A percentile compares a stretch with the other conserved stretches of the same genome.
These are phyloP conservation scores for Caenorhabditis inopinata DNA, from an alignment of 1,140 invertebrate genomes.

Conservation along the genomic window DNA sequence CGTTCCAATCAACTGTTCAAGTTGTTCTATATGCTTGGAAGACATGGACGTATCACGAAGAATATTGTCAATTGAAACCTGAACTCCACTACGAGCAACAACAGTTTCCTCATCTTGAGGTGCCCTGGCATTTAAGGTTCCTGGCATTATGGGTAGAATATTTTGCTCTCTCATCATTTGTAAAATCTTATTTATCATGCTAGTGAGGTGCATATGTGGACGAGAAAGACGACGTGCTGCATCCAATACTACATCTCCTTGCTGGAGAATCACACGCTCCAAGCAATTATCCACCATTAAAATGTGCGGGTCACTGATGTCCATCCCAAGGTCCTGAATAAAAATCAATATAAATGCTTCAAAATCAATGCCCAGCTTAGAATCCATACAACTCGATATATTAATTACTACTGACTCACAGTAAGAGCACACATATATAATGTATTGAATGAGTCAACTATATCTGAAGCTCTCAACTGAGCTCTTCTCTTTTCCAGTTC, in stretches of 20 bases:
- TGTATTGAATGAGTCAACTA: background rate
- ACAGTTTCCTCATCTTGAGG: background rate
- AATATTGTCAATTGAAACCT: background rate
- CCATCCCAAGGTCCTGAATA: background rate
- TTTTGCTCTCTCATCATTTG: conserved; percentile 3
- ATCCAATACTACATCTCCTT: background rate
- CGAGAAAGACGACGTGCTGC: background rate
- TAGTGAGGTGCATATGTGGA: background rate
- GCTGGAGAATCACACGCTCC: background rate
- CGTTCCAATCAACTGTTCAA: background rate
- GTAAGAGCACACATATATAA: background rate
- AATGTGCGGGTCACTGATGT: background rate
- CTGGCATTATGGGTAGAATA: background rate
- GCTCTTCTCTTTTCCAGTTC: background rate
- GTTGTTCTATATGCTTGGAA: background rate
- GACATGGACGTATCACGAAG: background rate
- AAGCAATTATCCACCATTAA: background rate
- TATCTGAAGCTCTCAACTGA: background rate
- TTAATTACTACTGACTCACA: too few species aligned
- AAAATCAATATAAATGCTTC: too few species aligned
- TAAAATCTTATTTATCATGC: background rate
- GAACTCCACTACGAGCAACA: background rate
- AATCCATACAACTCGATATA: too few species aligned
- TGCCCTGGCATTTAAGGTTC: background rate
- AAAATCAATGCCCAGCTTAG: too few species aligned